Evolutionary conservation across 2,113 vertebrate species (phyloP).

Genomic region (Cricetomys ansorgei): DNA sequence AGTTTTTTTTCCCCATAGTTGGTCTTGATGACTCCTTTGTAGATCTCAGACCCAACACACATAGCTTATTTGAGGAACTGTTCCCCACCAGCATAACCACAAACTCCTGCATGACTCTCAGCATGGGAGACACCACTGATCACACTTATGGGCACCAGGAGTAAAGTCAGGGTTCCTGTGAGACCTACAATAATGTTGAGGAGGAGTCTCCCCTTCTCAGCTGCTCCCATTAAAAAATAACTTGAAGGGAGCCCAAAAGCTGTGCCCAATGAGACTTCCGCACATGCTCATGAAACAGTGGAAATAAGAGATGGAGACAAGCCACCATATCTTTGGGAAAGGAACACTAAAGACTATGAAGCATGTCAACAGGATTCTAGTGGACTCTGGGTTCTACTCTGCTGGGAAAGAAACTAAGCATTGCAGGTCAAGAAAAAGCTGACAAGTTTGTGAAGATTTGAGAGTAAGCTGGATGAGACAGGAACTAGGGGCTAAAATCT

Average conservation of each 20-base stretch:
- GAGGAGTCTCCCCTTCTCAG: too few species aligned
- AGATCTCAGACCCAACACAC: conserved; percentile 92
- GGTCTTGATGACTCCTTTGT: conserved; percentile 92
- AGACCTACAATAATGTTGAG: neutral
- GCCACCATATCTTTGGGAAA: neutral
- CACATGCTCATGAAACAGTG: neutral
- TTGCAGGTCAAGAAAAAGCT: neutral
- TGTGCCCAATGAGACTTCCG: neutral
- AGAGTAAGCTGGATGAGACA: neutral
- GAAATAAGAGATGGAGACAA: neutral
- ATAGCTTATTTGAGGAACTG: conserved; percentile 91
- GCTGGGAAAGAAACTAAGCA: neutral
- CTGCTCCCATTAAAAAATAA: neutral
- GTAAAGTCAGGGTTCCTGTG: neutral
- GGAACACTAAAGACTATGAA: neutral
- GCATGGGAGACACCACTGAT: conserved; percentile 94
- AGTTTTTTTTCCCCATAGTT: conserved; percentile 94
- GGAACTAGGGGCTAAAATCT: neutral
- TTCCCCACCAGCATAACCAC: conserved; percentile 94
- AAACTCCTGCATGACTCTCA: conserved; percentile 95
- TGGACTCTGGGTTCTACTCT: neutral
- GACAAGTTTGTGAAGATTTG: neutral
- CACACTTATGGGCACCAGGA: conserved; percentile 86
- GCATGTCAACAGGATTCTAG: too few species aligned
- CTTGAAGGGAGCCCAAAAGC: neutral